phyloP scores from a whole-genome alignment of 2,797 vertebrate species.

The Microcaecilia unicolor region DNA sequence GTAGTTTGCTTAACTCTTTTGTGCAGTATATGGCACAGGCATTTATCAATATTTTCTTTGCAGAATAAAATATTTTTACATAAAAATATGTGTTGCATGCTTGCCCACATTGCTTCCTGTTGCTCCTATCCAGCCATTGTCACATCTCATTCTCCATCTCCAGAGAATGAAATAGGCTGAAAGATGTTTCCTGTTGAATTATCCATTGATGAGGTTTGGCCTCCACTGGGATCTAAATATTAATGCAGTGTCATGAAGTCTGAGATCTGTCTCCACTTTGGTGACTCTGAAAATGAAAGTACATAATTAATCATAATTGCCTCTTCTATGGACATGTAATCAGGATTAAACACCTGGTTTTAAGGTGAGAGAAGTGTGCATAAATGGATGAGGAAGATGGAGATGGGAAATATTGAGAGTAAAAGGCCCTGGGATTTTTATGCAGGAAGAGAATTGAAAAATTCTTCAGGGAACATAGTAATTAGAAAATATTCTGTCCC shows the following conservation, averaged over 20 bases:
- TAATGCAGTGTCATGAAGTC: slow-evolving; percentile 40
- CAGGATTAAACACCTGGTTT: slow-evolving; percentile 26
- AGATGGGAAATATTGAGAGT: neutral
- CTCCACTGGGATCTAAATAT: slow-evolving; percentile 33
- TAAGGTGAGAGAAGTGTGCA: slow-evolving; percentile 2
- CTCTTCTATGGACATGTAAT: slow-evolving; percentile 26
- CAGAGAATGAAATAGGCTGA: neutral
- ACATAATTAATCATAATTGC: slow-evolving; percentile 36
- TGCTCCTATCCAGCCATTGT: neutral
- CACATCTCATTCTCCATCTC: neutral
- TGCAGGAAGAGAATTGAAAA: neutral
- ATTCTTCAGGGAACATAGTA: neutral
- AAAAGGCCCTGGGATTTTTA: slow-evolving; percentile 5
- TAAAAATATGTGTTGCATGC: slow-evolving; percentile 6
- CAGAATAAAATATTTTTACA: slow-evolving; percentile 9
- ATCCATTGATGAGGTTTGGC: slow-evolving; percentile 22
- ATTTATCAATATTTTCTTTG: slow-evolving; percentile 17
- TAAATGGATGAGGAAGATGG: neutral
- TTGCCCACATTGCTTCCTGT: slow-evolving; percentile 1
- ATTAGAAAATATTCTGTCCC: slow-evolving; percentile 1
- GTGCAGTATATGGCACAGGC: neutral
- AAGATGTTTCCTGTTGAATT: slow-evolving; percentile 31
- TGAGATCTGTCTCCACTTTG: slow-evolving; percentile 26
- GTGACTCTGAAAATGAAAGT: slow-evolving; percentile 31
- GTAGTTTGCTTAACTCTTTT: neutral